Conservation (phyloP, 1,140 invertebrate genomes). For the Platorchestia sp. region DNA sequence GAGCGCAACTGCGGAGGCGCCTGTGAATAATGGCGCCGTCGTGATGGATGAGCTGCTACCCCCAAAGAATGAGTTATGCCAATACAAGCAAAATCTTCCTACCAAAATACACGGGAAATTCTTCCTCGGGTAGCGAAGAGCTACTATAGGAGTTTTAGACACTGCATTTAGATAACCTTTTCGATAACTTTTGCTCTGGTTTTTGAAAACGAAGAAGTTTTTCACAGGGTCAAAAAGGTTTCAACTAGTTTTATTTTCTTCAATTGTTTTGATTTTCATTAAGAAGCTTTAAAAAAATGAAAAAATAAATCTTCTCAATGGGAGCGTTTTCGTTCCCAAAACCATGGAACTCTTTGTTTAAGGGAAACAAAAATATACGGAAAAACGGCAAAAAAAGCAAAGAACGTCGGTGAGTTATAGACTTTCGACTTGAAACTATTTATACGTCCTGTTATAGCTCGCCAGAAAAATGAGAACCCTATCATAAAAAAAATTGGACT, state of each 20-base stretch:
- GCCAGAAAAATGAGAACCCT: not conserved
- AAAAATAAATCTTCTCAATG: not conserved
- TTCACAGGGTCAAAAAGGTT: not conserved
- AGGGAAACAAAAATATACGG: not conserved
- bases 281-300: not conserved
- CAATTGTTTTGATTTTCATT: not conserved
- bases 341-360: not conserved
- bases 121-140: not conserved
- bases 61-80: not conserved
- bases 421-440: not conserved
- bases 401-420: not conserved
- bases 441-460: not conserved
- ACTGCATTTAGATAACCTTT: not conserved
- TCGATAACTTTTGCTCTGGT: not conserved
- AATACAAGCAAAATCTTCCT: not conserved
- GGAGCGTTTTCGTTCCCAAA: not conserved
- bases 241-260: too few relatives aligned
- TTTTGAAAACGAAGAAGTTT: not conserved
- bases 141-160: not conserved
- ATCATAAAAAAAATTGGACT: not conserved
- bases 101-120: not conserved
- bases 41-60: constrained; percentile 35
- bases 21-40: constrained; percentile 14
- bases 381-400: not conserved
- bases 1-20: not conserved